A percentile compares a stretch with the other conserved stretches of the same genome.
These are phyloP conservation scores for Baccha elongata DNA, from an alignment of 2,888 invertebrate species.

Conservation along the genomic window DNA sequence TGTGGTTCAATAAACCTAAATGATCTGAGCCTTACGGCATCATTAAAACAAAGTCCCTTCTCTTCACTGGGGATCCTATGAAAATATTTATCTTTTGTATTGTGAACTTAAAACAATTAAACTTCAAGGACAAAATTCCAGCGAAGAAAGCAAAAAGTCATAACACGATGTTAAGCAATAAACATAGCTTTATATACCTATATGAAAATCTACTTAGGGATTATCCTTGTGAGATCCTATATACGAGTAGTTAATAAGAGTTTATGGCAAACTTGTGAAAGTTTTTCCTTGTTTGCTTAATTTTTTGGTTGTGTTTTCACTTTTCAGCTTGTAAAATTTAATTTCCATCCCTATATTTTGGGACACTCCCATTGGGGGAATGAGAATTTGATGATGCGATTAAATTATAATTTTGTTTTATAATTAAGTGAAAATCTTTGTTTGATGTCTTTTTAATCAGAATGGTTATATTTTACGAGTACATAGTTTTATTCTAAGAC, in stretches of 20 bases:
- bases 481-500: no score
- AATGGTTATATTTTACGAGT: no score
- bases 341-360: no score
- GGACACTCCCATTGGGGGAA: no score
- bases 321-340: background rate
- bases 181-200: constrained; percentile 20
- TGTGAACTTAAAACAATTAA: constrained; percentile 36
- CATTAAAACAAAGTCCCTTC: constrained; percentile 35
- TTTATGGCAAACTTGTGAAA: constrained; percentile 34
- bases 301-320: background rate
- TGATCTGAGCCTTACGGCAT: constrained; percentile 50
- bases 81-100: constrained; percentile 32
- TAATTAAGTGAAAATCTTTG: background rate
- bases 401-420: background rate
- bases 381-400: background rate
- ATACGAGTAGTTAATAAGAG: constrained; percentile 39
- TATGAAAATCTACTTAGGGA: constrained; percentile 33
- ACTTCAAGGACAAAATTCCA: background rate
- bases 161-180: constrained; percentile 31
- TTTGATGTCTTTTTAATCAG: background rate
- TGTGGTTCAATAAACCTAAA: constrained; percentile 63
- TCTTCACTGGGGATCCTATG: constrained; percentile 25
- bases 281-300: constrained; percentile 1
- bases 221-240: constrained; percentile 31
- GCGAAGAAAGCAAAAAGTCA: constrained; percentile 23